These are phyloP conservation scores for Neolamprologus multifasciatus DNA, from an alignment of 2,797 vertebrate species.

Conservation along the genomic window DNA sequence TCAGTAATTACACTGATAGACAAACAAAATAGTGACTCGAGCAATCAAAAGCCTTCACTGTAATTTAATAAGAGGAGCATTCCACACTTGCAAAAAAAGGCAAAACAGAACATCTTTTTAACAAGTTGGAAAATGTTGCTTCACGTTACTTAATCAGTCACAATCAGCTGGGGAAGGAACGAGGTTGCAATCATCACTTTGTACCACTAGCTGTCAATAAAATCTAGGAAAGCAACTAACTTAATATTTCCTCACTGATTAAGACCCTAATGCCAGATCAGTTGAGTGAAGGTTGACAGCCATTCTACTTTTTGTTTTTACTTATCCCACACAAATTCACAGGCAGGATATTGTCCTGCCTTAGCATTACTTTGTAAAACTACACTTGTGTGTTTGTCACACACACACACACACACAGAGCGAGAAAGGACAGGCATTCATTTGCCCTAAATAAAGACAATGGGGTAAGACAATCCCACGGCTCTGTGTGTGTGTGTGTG, in stretches of 20 bases:
- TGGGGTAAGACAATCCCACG: background rate
- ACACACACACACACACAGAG: background rate
- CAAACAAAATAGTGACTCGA: background rate
- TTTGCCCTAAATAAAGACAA: constrained; percentile 45
- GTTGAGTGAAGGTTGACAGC: background rate
- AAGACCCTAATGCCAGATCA: background rate
- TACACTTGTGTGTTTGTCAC: background rate
- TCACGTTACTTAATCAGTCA: background rate
- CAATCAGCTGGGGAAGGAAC: background rate
- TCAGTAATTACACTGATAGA: background rate
- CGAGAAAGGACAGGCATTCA: background rate
- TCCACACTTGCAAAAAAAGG: background rate
- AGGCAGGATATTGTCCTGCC: background rate
- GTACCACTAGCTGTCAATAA: background rate
- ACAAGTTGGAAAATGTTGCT: background rate
- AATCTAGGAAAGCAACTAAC: background rate
- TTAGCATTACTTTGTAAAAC: constrained; percentile 10
- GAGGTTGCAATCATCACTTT: background rate
- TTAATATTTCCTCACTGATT: background rate
- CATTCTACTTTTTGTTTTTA: background rate
- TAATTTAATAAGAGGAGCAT: background rate
- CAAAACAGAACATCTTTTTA: background rate
- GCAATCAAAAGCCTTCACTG: background rate
- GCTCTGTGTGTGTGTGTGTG: background rate
- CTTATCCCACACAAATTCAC: background rate